These are phyloP conservation scores for Dasyornis broadbenti DNA, from an alignment of 2,113 vertebrate species.

Conservation along the genomic window DNA sequence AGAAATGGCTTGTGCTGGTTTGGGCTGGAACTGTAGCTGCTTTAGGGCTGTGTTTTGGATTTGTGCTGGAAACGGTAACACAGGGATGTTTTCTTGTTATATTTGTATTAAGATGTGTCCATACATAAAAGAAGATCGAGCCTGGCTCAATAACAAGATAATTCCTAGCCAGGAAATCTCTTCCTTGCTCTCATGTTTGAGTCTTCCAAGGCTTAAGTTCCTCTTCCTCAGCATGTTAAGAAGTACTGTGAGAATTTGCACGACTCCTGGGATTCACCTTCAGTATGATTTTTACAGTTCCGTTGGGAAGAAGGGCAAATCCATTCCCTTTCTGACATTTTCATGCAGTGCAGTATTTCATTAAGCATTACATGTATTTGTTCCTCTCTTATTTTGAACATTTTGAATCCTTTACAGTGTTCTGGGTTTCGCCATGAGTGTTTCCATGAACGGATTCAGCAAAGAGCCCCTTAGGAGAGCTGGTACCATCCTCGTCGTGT, in stretches of 20 bases:
- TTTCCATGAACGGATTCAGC: not conserved
- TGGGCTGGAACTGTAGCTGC: not conserved
- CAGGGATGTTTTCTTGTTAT: not conserved
- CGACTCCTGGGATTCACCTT: not conserved
- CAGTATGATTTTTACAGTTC: not conserved
- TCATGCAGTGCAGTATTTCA: not conserved
- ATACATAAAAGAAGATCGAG: not conserved
- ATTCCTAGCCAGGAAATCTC: not conserved
- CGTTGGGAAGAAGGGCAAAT: not conserved
- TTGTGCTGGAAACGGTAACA: not conserved
- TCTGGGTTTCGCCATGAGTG: not conserved
- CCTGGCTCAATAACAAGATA: not conserved
- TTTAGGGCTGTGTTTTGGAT: not conserved
- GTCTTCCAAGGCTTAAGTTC: not conserved
- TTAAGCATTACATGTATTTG: not conserved
- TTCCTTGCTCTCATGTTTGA: not conserved
- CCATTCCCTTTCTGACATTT: not conserved
- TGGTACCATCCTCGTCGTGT: not conserved
- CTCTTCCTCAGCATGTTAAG: not conserved
- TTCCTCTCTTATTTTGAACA: not conserved
- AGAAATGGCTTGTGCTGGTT: not conserved
- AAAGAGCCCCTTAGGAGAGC: not conserved
- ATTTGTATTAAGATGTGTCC: not conserved
- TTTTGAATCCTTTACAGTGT: not conserved
- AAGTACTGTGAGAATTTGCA: not conserved